Base-by-base conservation (phyloP, 1,140 invertebrate species). In the Conus betulinus region DNA sequence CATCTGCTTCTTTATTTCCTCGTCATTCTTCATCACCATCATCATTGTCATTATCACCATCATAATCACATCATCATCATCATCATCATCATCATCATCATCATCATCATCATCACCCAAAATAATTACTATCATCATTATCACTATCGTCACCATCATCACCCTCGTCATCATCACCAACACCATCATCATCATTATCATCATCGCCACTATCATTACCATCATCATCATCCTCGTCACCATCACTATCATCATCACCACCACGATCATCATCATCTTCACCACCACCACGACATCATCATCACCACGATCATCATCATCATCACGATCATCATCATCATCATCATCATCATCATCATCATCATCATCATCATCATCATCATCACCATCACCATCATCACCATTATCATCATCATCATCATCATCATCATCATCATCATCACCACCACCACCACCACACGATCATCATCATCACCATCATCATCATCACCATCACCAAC, bases 241-340 rank as follows among this genome's bases (percentile, higher is more conserved):
- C 39, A 39, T 39, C 39, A 39, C 3, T 3, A 39, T 3, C 39
- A 39, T 3, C 39, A 39, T 0, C 85, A 86, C n/a, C 53, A 86
- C 71, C 85, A 74, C 25, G 1, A 74, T 74, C 71, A 74, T 74
- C 71, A 74, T 74, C 71, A 74, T 74, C 71, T 20, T 74, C 71
- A 74, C 3, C 71, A 74, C 71, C 85, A 71, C 71, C 39, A 39
- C 3, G 0, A 39, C 39, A 39, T 3, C 39, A 39, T 39, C 39
- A 39, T 39, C 85, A 25, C 74, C 85, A 1, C 74, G 25, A 13
- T 86, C 85, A 71, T 86, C 87, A 51, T 87, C 76, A 87, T 83
- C 87, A 84, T 83, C 87, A 87, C 60, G 76, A 84, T 83, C 87
- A 87, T 83, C 76, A 84, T 84, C 20, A 84, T 88, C 87, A 88